Percentiles rank a stretch among this genome's conserved stretches.
Conservation (phyloP, 2,888 invertebrate genomes). For the Orchestes rusci region DNA sequence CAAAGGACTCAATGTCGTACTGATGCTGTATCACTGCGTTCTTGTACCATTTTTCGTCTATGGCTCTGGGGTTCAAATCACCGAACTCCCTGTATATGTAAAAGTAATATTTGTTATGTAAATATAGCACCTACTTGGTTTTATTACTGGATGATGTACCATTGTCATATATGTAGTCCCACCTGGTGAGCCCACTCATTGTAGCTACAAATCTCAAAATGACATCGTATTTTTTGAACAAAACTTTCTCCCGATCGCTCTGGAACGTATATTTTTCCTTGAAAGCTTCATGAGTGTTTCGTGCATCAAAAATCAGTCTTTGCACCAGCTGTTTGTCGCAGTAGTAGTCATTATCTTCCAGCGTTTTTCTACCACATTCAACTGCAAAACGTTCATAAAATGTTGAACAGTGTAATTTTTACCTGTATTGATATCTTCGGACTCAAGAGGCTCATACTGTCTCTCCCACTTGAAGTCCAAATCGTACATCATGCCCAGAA, state of each 20-base stretch:
- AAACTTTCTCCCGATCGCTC: conserved; percentile 38
- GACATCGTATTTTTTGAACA: conserved; percentile 60
- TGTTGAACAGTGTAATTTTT: neutral
- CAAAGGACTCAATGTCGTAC: conserved; percentile 67
- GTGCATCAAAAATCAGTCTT: conserved; percentile 81
- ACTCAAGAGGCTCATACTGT: conserved; percentile 47
- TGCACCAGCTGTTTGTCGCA: conserved; percentile 81
- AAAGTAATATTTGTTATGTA: neutral
- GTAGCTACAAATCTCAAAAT: conserved; percentile 61
- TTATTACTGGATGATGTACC: conserved; percentile 18
- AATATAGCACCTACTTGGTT: conserved; percentile 19
- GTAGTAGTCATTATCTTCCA: conserved; percentile 66
- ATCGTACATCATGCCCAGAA: conserved; percentile 59
- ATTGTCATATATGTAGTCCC: conserved; percentile 50
- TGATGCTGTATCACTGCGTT: conserved; percentile 81
- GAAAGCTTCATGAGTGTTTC: conserved; percentile 54
- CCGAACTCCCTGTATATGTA: conserved; percentile 62
- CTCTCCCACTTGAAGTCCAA: conserved; percentile 56
- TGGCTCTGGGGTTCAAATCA: conserved; percentile 65
- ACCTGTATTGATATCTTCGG: conserved; percentile 24
- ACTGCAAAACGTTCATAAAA: conserved; percentile 42
- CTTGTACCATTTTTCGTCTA: conserved; percentile 88
- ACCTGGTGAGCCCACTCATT: conserved; percentile 81
- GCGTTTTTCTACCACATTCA: conserved; percentile 58
- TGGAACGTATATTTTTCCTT: conserved; percentile 35